Base-by-base conservation (phyloP, 2,797 vertebrate species). In the Chelon auratus region DNA sequence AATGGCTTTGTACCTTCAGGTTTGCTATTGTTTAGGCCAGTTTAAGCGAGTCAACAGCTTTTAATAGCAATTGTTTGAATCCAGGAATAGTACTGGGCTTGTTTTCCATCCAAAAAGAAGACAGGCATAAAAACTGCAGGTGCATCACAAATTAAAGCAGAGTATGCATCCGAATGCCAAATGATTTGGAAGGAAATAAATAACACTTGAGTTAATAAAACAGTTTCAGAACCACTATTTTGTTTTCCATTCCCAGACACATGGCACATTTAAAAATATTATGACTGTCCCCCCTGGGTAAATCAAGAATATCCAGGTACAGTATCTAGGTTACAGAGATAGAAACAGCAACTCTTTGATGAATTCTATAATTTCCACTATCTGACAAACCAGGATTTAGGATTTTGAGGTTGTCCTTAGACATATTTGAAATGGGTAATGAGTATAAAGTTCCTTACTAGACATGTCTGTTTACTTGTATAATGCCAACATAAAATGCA, bases 151-250 rank as follows among this genome's bases (percentile, higher is more conserved):
- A 76, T 82, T 42, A 59, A 75, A 77, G 63, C 36, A 42, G 22
- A 47, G 57, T 79, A 78, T 68, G 26, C 68, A 62, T 80, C 59
- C 52, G 5, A 62, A 78, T 62, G 77, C 63, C 61, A 67, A 76
- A 80, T 45, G 54, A 56, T 68, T 82, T 75, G 60, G 75, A 73
- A 47, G 20, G 42, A 24, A 84, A 77, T 80, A 72, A 75, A 81
- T 68, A 51, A 72, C 37, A 52, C 51, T 26, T 8, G 5, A 61
- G 74, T 78, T 60, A 78, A 72, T 72, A 66, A 20, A 67, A 58
- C 9, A 6, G 9, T 54, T n/a, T 79, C 22, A 60, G 17, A 64
- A 64, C 53, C 13, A 60, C 5, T 13, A 9, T 62, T 54, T 67
- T 59, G 24, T 37, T 22, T 17, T 58, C 22, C 43, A 55, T 62